phyloP scores from a whole-genome alignment of 1,140 invertebrate genomes.

The Pogonognathellus flavescens region DNA sequence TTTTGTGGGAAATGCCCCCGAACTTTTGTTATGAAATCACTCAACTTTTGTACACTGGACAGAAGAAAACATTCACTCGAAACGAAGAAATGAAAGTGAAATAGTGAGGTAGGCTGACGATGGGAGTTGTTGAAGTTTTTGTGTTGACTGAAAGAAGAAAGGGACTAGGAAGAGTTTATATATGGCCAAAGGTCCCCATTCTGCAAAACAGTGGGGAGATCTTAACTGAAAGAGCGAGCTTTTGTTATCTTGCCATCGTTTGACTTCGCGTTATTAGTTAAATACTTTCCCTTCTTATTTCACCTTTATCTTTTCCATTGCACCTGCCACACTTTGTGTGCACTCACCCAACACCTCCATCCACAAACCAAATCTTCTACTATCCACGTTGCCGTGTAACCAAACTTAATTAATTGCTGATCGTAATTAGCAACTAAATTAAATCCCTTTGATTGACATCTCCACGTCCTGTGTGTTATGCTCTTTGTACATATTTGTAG shows the following conservation, averaged over 20 bases:
- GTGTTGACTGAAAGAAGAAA: slow-evolving; percentile 14
- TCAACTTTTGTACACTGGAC: too few relatives aligned
- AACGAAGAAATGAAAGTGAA: too few relatives aligned
- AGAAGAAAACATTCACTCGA: too few relatives aligned
- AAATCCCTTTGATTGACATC: too few relatives aligned
- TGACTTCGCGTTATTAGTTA: not conserved
- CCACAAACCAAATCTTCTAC: not conserved
- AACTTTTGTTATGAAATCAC: not conserved
- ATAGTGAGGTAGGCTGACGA: too few relatives aligned
- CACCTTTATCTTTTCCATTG: slow-evolving; percentile 10
- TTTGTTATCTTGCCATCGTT: not conserved
- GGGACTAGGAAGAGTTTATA: slow-evolving; percentile 42
- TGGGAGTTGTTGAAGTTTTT: not conserved
- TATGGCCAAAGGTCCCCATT: slow-evolving; percentile 31
- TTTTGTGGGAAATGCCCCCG: not conserved
- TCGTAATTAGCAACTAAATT: too few relatives aligned
- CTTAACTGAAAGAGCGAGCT: not conserved
- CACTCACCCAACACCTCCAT: not conserved
- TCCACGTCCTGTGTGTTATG: too few relatives aligned
- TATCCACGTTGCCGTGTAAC: not conserved
- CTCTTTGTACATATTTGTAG: too few relatives aligned
- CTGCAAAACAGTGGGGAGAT: not conserved
- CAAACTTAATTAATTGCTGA: too few relatives aligned
- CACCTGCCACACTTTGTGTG: slow-evolving; percentile 22
- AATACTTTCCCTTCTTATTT: slow-evolving; percentile 42